Evolutionary conservation across 2,888 invertebrate species (phyloP).

Genomic region (Norana najaformis): DNA sequence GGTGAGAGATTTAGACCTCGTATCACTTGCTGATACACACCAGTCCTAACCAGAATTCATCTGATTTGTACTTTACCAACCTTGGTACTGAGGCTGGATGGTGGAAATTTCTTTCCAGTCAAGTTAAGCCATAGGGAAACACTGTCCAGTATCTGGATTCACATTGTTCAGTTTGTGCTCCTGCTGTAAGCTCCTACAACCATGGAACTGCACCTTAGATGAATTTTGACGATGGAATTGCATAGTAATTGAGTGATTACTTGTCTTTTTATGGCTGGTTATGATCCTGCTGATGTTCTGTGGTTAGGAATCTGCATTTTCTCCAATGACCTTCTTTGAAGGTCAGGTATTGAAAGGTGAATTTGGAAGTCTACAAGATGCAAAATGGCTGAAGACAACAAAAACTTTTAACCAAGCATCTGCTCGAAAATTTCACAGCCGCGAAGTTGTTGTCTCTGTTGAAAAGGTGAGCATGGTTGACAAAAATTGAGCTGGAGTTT

Average conservation of each 20-base stretch:
- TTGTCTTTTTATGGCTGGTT: not conserved
- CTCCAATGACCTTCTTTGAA: constrained; percentile 27
- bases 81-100: too few species aligned
- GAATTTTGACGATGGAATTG: too few species aligned
- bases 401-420: constrained; percentile 48
- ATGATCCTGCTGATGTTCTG: not conserved
- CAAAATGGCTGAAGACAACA: constrained; percentile 74
- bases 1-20: not conserved
- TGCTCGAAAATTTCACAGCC: constrained; percentile 45
- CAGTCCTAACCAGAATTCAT: not conserved
- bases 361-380: constrained; percentile 75
- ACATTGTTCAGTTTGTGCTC: not conserved
- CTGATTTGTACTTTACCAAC: too few species aligned
- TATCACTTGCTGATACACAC: not conserved
- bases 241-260: not conserved
- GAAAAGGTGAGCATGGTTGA: constrained; percentile 67
- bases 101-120: too few species aligned
- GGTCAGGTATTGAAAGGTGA: constrained; percentile 70
- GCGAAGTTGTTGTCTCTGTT: constrained; percentile 72
- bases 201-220: too few species aligned
- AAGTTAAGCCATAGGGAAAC: too few species aligned
- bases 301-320: constrained; percentile 29
- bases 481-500: too few species aligned
- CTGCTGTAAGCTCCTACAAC: not conserved
- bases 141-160: not conserved